These are phyloP conservation scores for Cyprinus carpio DNA, from an alignment of 2,113 vertebrate genomes.

Conservation along the genomic window DNA sequence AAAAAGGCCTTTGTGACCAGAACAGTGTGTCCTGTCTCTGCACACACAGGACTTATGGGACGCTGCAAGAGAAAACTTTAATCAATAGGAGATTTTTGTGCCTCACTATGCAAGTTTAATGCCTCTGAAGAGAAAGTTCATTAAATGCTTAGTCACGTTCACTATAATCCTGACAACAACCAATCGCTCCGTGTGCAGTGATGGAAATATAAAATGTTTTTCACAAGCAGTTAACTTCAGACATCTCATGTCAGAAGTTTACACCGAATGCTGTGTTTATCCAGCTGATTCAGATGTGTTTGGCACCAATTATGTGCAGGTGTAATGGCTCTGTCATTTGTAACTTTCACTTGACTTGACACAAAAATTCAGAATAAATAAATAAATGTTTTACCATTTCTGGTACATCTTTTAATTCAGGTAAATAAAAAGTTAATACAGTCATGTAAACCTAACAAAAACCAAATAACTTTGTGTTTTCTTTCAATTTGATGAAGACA, in stretches of 20 bases:
- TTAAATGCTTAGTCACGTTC: not conserved
- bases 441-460: too few relatives aligned
- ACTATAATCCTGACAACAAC: not conserved
- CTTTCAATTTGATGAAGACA: too few relatives aligned
- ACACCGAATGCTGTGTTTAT: not conserved
- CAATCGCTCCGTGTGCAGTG: not conserved
- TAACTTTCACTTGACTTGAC: not conserved
- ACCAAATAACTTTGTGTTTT: too few relatives aligned
- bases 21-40: not conserved
- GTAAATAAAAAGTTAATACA: too few relatives aligned
- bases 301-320: not conserved
- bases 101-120: not conserved
- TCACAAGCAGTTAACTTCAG: not conserved
- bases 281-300: not conserved
- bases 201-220: conserved; percentile 23
- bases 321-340: not conserved
- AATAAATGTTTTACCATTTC: too few relatives aligned
- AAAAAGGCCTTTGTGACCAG: conserved; percentile 1
- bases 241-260: not conserved
- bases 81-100: not conserved
- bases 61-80: not conserved
- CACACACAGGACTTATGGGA: not conserved
- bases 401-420: too few relatives aligned
- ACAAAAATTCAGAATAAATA: not conserved
- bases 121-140: conserved; percentile 12